Evolutionary conservation across 2,797 vertebrate genomes (phyloP).

Genomic region (Trachurus trachurus): DNA sequence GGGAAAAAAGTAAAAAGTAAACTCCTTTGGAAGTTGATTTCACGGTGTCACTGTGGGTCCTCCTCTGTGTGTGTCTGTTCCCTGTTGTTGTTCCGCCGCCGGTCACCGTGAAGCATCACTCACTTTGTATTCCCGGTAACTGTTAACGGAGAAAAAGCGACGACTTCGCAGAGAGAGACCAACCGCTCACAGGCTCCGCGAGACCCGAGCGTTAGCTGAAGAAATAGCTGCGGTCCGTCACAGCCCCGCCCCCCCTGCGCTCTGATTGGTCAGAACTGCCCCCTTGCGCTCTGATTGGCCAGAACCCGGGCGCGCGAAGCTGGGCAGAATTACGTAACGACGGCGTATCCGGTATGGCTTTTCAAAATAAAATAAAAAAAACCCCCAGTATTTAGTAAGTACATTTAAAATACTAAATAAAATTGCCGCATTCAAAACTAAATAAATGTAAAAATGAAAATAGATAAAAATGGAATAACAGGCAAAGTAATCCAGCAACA

Average conservation of each 20-base stretch:
- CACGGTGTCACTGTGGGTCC: slow-evolving; percentile 37
- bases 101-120: slow-evolving; percentile 50
- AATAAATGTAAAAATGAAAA: no score
- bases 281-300: slow-evolving; percentile 58
- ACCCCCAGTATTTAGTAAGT: no score
- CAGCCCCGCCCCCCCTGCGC: slow-evolving; percentile 61
- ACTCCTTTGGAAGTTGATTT: slow-evolving; percentile 42
- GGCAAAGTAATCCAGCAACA: no score
- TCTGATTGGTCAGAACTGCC: slow-evolving; percentile 56
- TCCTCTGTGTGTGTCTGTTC: slow-evolving; percentile 8
- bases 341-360: not conserved
- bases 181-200: slow-evolving; percentile 27
- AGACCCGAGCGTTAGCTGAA: slow-evolving; percentile 41
- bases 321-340: no score
- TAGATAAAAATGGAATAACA: no score
- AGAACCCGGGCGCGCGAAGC: accelerated
- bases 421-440: no score
- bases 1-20: slow-evolving; percentile 11
- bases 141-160: slow-evolving; percentile 20
- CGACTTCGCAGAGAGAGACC: not conserved
- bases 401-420: no score
- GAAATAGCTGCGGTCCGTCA: slow-evolving; percentile 61
- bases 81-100: not conserved
- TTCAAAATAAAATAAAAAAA: slow-evolving; percentile 59
- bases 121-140: slow-evolving; percentile 56